Percentiles rank a stretch among this genome's conserved stretches.
phyloP scores from a whole-genome alignment of 1,140 invertebrate genomes.

The Drosophila sproati region DNA sequence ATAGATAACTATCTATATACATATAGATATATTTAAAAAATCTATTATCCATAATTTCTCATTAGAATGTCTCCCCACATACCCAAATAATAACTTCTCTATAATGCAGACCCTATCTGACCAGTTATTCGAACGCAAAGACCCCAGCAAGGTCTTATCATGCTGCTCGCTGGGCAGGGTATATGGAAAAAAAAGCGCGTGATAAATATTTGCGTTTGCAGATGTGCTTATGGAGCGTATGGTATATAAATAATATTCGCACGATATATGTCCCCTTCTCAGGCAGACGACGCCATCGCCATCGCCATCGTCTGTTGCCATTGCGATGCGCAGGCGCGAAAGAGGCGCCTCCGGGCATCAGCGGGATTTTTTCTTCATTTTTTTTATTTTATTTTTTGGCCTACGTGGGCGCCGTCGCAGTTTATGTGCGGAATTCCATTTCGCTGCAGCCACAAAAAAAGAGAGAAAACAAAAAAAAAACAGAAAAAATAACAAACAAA shows the following conservation, averaged over 20 bases:
- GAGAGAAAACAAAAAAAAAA: slow-evolving; percentile 22
- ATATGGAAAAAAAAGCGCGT: slow-evolving; percentile 44
- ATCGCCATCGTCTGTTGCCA: slow-evolving; percentile 12
- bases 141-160: not conserved
- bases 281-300: slow-evolving; percentile 64
- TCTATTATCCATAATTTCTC: too few relatives aligned
- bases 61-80: too few relatives aligned
- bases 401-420: slow-evolving; percentile 77
- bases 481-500: slow-evolving; percentile 18
- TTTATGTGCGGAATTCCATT: slow-evolving; percentile 72
- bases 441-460: slow-evolving; percentile 19
- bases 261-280: slow-evolving; percentile 82
- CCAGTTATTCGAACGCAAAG: too few relatives aligned
- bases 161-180: slow-evolving; percentile 11
- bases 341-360: slow-evolving; percentile 75
- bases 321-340: slow-evolving; percentile 74
- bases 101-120: too few relatives aligned
- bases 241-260: slow-evolving; percentile 80
- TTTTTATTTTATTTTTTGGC: slow-evolving; percentile 27
- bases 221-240: slow-evolving; percentile 59
- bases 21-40: too few relatives aligned
- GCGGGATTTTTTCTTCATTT: slow-evolving; percentile 29
- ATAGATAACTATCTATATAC: too few relatives aligned
- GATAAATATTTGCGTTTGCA: slow-evolving; percentile 78
- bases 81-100: too few relatives aligned